Percentiles rank a stretch among this genome's conserved stretches.
Conservation (phyloP, 2,888 invertebrate genomes). For the Saturnia pavonia region DNA sequence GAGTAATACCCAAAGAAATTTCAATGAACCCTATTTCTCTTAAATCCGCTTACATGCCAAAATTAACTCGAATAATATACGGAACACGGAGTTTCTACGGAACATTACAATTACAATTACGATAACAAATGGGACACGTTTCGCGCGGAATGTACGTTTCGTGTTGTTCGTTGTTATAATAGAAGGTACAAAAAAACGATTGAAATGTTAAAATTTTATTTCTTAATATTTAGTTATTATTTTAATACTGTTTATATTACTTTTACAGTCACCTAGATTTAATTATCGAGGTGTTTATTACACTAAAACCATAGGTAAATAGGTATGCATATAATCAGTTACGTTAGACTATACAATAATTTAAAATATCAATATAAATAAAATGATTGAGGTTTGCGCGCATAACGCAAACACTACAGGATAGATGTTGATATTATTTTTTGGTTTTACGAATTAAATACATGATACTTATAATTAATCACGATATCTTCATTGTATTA, state of each 20-base stretch:
- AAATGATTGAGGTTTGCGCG: too few species aligned
- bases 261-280: background rate
- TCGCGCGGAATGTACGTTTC: conserved; percentile 4
- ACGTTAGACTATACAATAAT: too few species aligned
- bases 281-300: background rate
- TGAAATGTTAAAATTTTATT: background rate
- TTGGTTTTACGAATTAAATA: too few species aligned
- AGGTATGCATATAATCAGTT: background rate
- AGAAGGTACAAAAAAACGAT: background rate
- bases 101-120: background rate
- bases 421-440: too few species aligned
- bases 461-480: too few species aligned
- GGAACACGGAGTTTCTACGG: background rate
- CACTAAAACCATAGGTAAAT: background rate
- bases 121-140: conserved; percentile 3
- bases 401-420: too few species aligned
- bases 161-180: background rate
- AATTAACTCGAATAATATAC: background rate
- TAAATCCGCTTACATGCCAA: too few species aligned
- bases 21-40: too few species aligned
- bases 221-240: background rate
- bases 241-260: background rate
- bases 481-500: too few species aligned
- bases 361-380: too few species aligned
- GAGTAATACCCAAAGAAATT: too few species aligned